phyloP scores from a whole-genome alignment of 2,113 vertebrate genomes.

The Zosterops hypoxanthus region DNA sequence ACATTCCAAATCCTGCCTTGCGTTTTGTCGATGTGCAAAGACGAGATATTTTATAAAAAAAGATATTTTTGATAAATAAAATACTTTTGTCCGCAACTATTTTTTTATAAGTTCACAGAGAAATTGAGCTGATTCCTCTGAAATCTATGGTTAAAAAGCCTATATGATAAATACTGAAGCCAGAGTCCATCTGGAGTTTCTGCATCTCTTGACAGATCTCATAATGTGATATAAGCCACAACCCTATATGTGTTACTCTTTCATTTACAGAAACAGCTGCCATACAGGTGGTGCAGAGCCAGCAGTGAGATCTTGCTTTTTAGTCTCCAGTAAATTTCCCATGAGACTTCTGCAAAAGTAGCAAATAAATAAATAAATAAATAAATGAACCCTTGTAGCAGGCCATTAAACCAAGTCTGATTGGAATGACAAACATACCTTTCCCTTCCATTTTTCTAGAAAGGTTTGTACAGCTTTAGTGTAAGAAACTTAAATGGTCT shows the following conservation, averaged over 20 bases:
- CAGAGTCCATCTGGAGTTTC: not conserved
- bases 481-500: not conserved
- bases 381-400: not conserved
- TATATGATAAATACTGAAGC: not conserved
- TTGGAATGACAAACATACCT: not conserved
- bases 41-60: not conserved
- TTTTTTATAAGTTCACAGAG: not conserved
- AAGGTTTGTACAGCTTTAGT: not conserved
- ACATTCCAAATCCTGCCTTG: not conserved
- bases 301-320: not conserved
- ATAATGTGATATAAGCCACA: not conserved
- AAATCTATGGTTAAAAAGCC: not conserved
- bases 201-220: not conserved
- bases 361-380: not conserved
- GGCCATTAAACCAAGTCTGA: not conserved
- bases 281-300: not conserved
- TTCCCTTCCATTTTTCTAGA: not conserved
- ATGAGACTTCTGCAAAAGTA: not conserved
- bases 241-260: accelerated
- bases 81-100: accelerated
- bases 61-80: not conserved
- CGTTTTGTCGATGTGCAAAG: not conserved
- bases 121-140: not conserved
- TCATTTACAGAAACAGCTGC: not conserved
- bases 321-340: not conserved